These are phyloP conservation scores for Anseranas semipalmata DNA, from an alignment of 2,113 vertebrate genomes.

Conservation along the genomic window DNA sequence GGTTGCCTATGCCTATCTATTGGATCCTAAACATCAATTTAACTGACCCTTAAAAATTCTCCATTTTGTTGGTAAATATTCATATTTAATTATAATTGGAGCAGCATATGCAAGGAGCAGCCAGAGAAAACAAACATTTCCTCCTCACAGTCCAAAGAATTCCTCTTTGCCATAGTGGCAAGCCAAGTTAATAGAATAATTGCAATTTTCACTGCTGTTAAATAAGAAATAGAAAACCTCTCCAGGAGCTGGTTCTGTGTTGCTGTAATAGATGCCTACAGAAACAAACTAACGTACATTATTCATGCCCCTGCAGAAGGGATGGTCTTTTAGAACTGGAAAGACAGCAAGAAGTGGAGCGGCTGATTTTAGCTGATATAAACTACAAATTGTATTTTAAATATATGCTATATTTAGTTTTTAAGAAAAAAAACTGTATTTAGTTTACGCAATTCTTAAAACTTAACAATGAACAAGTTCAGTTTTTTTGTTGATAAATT, in stretches of 20 bases:
- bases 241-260: conserved; percentile 13
- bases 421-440: not conserved
- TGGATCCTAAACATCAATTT: not conserved
- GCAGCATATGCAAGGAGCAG: conserved; percentile 28
- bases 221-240: conserved; percentile 64
- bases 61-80: conserved; percentile 24
- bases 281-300: conserved; percentile 43
- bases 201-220: conserved; percentile 42
- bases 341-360: not conserved
- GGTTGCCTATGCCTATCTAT: not conserved
- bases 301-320: conserved; percentile 38
- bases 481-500: not conserved
- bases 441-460: not conserved
- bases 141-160: conserved; percentile 14
- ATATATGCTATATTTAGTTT: not conserved
- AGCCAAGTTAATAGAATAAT: conserved; percentile 51
- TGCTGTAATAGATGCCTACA: conserved; percentile 40
- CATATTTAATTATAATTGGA: conserved; percentile 37
- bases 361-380: not conserved
- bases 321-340: not conserved
- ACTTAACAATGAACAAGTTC: not conserved
- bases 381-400: not conserved
- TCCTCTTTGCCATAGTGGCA: conserved; percentile 28
- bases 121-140: conserved; percentile 31
- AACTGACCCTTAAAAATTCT: not conserved